Base-by-base conservation (phyloP, 37 sponge, comb jelly and placozoan genomes). In the Geodia barretti region DNA sequence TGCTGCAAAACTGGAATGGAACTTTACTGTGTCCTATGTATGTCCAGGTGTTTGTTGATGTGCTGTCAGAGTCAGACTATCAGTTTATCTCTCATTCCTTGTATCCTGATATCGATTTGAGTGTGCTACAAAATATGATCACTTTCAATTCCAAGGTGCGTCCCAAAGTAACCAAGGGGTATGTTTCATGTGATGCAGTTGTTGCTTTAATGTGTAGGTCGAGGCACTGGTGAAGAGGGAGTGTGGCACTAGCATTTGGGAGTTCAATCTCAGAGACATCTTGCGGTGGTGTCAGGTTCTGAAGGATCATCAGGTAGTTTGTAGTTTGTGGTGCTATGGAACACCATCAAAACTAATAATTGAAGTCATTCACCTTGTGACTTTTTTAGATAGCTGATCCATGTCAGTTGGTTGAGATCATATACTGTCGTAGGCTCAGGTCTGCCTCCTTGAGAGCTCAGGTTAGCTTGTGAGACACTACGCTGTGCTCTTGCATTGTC, bases 251-350 rank as follows among this genome's bases (percentile, higher is more conserved):
- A 59, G 34, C 1, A 74, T 83, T 60, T 96, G 92, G 90, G 99
- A 98, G 78, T 98, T 96, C 74, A 98, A 98, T 86, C 60, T 98
- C 73, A 71, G 99, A 71, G 99, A 98, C 68, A 36, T 94, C 1
- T 40, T 97, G 41, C 76, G 99, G 31, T 98, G 99, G 99, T 94
- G 99, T 86, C 75, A 90, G 9, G 83, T 98, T n/a, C 79, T 98
- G 79, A 36, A 61, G 11, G 70, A 21, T 20, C 70, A 90, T 60
- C 83, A 87, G 81, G 91, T 85, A 39, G 54, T 47, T 47, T 14
- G 7, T 47, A 14, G 54, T 14, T 47, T 7, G 54, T 47, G 7
- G 54, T 17, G 54, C 54, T 47, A 47, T 47, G 54, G 54, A 7
- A 47, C n/a, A 47, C 54, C 54, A 14, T 47, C 54, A 47, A 17